Evolutionary conservation across 2,888 invertebrate species (phyloP), one percentile per base, ranked within the genome.

Genomic region (Drosophila nigricruria): DNA sequence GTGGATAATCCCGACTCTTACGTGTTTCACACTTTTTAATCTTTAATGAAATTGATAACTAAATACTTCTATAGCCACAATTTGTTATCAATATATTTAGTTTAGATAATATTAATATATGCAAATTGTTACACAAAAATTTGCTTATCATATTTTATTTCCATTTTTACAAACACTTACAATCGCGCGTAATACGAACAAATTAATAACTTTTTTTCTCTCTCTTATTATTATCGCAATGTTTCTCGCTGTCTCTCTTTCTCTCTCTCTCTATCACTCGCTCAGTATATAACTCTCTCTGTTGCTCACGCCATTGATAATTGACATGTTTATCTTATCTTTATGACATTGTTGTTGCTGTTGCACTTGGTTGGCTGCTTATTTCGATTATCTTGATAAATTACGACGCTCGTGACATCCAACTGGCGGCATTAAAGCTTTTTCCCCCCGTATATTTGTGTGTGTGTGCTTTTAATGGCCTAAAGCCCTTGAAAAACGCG

Each of bases 301-400:
- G 6, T 47, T 54, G 56, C 65, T 63, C 49, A 70, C 34, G 63
- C 62, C 53, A 58, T 58, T 80, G 89, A 80, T 84, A 88, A 85
- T 88, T 78, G 78, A 62, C 71, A 54, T 70, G 71, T 57, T 89
- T 89, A 89, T 89, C 89, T 89, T 82, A 86, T 89, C 85, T 87
- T 87, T 83, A 79, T 81, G 71, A 45, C 71, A 68, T 80, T 66
- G 62, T 59, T 75, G 70, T 66, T 77, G 64, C 60, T 81, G 52
- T 70, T 71, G 79, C 75, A 77, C 75, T 67, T 82, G 71, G 62
- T 61, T 73, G 59, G 49, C 61, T 67, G 79, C 79, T 73, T 70
- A 67, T 66, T 81, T 85, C 76, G 83, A 84, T 84, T 88, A 88
- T 88, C 88, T 88, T 84, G 88, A 88, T 82, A 81, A 86, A 83